These are phyloP conservation scores for Uropetala carovei DNA, from an alignment of 2,888 invertebrate genomes.

Conservation along the genomic window DNA sequence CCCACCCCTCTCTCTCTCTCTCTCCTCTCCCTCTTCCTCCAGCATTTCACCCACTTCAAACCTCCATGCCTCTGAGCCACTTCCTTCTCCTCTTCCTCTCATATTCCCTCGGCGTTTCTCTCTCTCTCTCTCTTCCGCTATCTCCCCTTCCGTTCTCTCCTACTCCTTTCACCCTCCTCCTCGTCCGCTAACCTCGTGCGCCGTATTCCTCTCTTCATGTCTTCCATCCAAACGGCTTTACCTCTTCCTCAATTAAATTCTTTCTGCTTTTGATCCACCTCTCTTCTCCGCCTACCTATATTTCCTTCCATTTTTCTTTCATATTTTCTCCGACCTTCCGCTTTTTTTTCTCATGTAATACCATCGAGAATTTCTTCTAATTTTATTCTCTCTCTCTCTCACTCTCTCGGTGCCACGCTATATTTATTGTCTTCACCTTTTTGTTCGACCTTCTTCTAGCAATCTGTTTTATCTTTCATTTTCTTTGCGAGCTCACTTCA, in stretches of 20 bases:
- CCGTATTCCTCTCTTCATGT: too few relatives aligned
- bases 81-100: slow-evolving; percentile 5
- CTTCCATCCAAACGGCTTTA: too few relatives aligned
- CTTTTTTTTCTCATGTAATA: too few relatives aligned
- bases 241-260: too few relatives aligned
- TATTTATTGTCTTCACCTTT: background rate
- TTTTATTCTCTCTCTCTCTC: background rate
- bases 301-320: too few relatives aligned
- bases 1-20: background rate
- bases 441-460: background rate
- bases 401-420: background rate
- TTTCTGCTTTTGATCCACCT: too few relatives aligned
- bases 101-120: background rate
- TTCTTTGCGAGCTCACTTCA: background rate
- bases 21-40: background rate
- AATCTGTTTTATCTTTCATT: background rate
- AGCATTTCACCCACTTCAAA: slow-evolving; percentile 8
- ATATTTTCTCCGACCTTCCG: too few relatives aligned
- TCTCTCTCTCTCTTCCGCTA: background rate
- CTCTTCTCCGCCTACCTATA: too few relatives aligned
- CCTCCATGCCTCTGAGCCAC: slow-evolving; percentile 34
- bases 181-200: too few relatives aligned
- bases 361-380: too few relatives aligned
- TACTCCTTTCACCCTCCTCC: too few relatives aligned
- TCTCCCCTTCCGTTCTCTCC: background rate